A percentile compares a stretch with the other conserved stretches of the same genome.
phyloP scores from a whole-genome alignment of 2,888 invertebrate species.

The Archips crataeganus region DNA sequence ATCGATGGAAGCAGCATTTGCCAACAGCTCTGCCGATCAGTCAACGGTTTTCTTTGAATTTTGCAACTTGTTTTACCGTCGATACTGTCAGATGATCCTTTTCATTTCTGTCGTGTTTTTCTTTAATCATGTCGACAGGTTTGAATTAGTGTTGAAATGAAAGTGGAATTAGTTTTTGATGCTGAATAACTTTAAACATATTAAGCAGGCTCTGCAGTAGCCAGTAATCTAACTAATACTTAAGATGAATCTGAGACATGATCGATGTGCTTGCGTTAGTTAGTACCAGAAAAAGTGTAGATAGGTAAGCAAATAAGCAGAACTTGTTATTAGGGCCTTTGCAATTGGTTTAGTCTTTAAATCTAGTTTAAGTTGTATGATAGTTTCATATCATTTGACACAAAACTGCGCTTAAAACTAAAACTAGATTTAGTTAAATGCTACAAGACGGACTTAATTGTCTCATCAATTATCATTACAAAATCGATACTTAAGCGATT shows the following conservation, averaged over 20 bases:
- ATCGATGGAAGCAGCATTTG: constrained; percentile 25
- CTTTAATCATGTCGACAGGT: constrained; percentile 5
- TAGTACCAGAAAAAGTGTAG: background rate
- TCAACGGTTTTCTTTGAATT: constrained; percentile 24
- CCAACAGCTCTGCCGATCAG: constrained; percentile 32
- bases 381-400: too few species aligned
- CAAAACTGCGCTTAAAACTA: too few species aligned
- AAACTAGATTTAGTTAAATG: too few species aligned
- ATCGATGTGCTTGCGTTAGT: background rate
- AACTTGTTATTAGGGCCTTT: background rate
- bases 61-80: constrained; percentile 7
- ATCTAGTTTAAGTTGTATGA: background rate
- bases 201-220: background rate
- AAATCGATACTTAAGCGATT: background rate
- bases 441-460: too few species aligned
- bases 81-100: constrained; percentile 1
- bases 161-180: background rate
- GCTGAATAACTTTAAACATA: background rate
- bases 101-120: constrained; percentile 8
- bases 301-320: background rate
- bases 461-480: too few species aligned
- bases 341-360: background rate
- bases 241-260: background rate
- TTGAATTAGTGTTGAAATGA: background rate
- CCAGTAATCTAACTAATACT: too few species aligned